Conservation (phyloP, 2,113 vertebrate genomes). For the Cryptomyrus ogoouensis region DNA sequence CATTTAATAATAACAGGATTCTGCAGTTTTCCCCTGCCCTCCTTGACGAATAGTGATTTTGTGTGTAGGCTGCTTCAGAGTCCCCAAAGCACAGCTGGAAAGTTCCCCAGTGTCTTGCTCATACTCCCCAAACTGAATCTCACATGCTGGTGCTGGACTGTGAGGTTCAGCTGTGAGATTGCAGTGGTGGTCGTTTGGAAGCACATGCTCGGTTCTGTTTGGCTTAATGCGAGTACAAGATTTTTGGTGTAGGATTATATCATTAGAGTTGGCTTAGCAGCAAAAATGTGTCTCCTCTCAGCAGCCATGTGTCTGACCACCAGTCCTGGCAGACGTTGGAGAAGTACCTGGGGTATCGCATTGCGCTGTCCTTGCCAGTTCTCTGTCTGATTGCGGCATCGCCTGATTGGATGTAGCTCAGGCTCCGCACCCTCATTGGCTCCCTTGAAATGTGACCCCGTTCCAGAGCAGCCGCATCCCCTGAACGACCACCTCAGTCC, state of each 20-base stretch:
- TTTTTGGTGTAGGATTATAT: neutral
- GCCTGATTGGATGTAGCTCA: neutral
- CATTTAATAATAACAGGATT: neutral
- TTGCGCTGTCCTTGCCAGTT: neutral
- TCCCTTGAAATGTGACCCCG: neutral
- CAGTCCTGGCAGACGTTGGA: neutral
- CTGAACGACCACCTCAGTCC: neutral
- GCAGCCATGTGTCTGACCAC: neutral
- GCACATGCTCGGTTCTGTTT: neutral
- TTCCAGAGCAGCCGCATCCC: neutral
- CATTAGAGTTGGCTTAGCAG: neutral
- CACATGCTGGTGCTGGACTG: neutral
- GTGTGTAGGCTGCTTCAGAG: neutral
- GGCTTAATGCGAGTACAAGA: neutral
- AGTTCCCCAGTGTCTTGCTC: neutral
- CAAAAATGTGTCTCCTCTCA: neutral
- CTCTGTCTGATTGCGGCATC: neutral
- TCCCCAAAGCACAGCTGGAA: neutral
- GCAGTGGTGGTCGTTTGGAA: neutral
- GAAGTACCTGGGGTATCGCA: neutral
- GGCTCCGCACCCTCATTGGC: neutral
- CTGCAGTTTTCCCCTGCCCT: neutral
- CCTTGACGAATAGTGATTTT: neutral
- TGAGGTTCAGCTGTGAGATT: neutral
- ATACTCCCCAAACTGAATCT: neutral